phyloP scores from a whole-genome alignment of 2,888 invertebrate genomes.

The Limnephilus lunatus region DNA sequence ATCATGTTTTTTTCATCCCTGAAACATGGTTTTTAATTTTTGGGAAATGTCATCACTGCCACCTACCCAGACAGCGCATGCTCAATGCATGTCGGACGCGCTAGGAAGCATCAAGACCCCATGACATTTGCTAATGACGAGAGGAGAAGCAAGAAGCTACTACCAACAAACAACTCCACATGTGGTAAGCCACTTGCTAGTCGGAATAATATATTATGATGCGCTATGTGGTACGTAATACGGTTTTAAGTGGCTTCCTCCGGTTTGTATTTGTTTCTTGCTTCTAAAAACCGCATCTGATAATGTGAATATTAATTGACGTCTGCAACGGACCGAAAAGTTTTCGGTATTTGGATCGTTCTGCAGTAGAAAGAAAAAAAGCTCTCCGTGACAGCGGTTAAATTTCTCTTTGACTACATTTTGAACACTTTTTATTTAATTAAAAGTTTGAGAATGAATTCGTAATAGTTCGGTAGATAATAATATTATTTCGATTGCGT shows the following conservation, averaged over 20 bases:
- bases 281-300: conserved; percentile 10
- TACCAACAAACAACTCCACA: not conserved
- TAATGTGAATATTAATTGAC: not conserved
- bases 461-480: no score
- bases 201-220: not conserved
- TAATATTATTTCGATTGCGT: no score
- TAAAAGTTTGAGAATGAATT: not conserved
- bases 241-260: conserved; percentile 34
- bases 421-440: not conserved
- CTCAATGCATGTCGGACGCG: conserved; percentile 14
- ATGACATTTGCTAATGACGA: conserved; percentile 41
- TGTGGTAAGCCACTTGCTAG: not conserved
- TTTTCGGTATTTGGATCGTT: not conserved
- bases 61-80: not conserved
- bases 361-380: not conserved
- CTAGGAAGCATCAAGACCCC: not conserved
- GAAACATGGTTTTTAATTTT: no score
- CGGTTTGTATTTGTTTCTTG: conserved; percentile 22
- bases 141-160: not conserved
- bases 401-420: not conserved
- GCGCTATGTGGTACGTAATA: conserved; percentile 14
- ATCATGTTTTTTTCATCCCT: no score
- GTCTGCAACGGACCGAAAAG: not conserved
- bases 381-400: not conserved
- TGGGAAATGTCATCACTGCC: no score